A percentile compares a stretch with the other conserved stretches of the same genome.
phyloP scores from a whole-genome alignment of 2,888 invertebrate genomes.

The Synergus umbraculus region DNA sequence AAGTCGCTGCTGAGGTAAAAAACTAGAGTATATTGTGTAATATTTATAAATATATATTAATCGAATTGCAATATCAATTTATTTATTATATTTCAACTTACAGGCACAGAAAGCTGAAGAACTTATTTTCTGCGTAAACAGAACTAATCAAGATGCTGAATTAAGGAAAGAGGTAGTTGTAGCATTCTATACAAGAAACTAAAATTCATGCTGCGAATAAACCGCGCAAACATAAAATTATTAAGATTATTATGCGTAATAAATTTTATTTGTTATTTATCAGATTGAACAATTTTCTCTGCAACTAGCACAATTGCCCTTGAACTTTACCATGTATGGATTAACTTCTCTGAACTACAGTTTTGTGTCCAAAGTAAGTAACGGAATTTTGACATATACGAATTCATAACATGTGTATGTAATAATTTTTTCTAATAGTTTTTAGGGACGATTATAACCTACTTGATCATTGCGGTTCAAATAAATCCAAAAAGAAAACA shows the following conservation, averaged over 20 bases:
- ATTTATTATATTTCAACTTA: background rate
- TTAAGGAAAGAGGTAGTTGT: background rate
- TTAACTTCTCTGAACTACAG: conserved; percentile 53
- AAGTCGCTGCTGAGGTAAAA: background rate
- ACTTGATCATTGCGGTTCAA: conserved; percentile 55
- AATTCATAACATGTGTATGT: background rate
- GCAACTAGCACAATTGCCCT: conserved; percentile 57
- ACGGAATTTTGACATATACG: background rate
- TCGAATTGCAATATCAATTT: background rate
- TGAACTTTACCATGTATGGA: conserved; percentile 55
- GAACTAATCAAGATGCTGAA: background rate
- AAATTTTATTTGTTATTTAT: background rate
- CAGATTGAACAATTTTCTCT: conserved; percentile 56
- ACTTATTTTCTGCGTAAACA: background rate
- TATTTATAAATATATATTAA: background rate
- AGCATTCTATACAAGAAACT: too few relatives aligned
- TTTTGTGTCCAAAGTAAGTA: conserved; percentile 53
- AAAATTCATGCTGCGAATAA: too few relatives aligned
- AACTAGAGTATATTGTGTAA: background rate
- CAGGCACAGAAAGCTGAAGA: conserved; percentile 2
- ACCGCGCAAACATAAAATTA: too few relatives aligned
- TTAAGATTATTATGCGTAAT: background rate
- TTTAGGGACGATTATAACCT: conserved; percentile 52
- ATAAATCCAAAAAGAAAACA: background rate
- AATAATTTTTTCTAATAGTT: conserved; percentile 43